Percentiles rank a stretch among this genome's conserved stretches.
Conservation (phyloP, 1,140 invertebrate genomes). For the Drosophila pseudoobscura region DNA sequence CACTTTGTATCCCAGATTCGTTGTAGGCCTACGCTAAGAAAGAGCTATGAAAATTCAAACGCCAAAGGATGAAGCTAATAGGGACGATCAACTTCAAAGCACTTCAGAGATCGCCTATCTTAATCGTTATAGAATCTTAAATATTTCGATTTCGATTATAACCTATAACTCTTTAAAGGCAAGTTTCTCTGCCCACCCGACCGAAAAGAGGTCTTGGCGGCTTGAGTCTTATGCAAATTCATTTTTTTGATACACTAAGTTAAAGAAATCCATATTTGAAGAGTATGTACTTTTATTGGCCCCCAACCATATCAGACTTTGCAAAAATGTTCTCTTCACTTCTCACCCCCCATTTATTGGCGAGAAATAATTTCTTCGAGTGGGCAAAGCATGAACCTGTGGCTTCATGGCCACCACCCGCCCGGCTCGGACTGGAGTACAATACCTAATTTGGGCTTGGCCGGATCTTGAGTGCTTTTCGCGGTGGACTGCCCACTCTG, state of each 20-base stretch:
- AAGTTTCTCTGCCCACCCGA: background rate
- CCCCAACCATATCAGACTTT: background rate
- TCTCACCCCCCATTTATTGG: slow-evolving; percentile 5
- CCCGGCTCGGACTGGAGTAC: slow-evolving; percentile 1
- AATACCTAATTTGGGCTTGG: slow-evolving; percentile 37
- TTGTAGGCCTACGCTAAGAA: too few relatives aligned
- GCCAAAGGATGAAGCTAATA: too few relatives aligned
- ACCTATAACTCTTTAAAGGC: background rate
- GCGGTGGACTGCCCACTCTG: slow-evolving; percentile 37
- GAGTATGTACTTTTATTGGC: background rate
- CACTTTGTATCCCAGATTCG: too few relatives aligned
- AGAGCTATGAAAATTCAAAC: too few relatives aligned
- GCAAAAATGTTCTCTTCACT: background rate
- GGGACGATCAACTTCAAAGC: too few relatives aligned
- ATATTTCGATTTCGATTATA: background rate
- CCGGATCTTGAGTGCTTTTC: slow-evolving; percentile 29
- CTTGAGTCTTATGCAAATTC: background rate
- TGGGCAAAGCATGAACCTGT: slow-evolving; percentile 37
- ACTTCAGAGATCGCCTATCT: too few relatives aligned
- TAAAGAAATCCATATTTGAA: background rate
- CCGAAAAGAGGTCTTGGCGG: too few relatives aligned
- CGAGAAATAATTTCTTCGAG: slow-evolving; percentile 34
- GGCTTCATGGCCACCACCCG: slow-evolving; percentile 15
- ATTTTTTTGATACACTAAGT: background rate
- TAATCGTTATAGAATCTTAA: too few relatives aligned